Percentiles rank a stretch among this genome's conserved stretches.
phyloP scores from a whole-genome alignment of 2,113 vertebrate species.

The Notothenia rossii region DNA sequence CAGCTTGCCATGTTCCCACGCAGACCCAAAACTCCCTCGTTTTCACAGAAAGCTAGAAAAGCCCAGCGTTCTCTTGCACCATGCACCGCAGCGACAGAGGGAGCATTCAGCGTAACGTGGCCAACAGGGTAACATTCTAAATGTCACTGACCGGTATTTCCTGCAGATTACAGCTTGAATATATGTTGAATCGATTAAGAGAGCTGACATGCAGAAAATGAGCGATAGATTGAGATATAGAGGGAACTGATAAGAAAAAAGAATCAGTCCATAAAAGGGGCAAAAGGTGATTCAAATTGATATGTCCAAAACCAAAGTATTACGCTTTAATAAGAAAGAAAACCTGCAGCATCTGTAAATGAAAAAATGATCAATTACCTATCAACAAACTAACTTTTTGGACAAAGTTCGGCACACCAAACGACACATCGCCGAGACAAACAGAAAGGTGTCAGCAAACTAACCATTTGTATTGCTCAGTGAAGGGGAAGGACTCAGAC shows the following conservation, averaged over 20 bases:
- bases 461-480: background rate
- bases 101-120: slow-evolving; percentile 14
- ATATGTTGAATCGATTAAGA: slow-evolving; percentile 10
- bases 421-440: background rate
- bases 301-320: background rate
- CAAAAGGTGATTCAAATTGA: background rate
- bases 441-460: background rate
- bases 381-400: background rate
- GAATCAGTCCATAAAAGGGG: background rate
- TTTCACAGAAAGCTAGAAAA: slow-evolving; percentile 52
- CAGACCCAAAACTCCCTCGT: slow-evolving; percentile 26
- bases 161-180: slow-evolving; percentile 15
- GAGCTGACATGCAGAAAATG: background rate
- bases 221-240: background rate
- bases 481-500: background rate
- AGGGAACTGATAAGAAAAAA: background rate
- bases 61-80: slow-evolving; percentile 9
- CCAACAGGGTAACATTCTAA: slow-evolving; percentile 48
- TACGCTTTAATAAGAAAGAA: background rate
- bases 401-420: background rate
- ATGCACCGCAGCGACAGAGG: slow-evolving; percentile 5
- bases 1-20: slow-evolving; percentile 29
- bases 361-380: background rate
- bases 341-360: too few relatives aligned
- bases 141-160: slow-evolving; percentile 23